Conservation (phyloP, 2,888 invertebrate species). For the Cataglyphis altisquamis region DNA sequence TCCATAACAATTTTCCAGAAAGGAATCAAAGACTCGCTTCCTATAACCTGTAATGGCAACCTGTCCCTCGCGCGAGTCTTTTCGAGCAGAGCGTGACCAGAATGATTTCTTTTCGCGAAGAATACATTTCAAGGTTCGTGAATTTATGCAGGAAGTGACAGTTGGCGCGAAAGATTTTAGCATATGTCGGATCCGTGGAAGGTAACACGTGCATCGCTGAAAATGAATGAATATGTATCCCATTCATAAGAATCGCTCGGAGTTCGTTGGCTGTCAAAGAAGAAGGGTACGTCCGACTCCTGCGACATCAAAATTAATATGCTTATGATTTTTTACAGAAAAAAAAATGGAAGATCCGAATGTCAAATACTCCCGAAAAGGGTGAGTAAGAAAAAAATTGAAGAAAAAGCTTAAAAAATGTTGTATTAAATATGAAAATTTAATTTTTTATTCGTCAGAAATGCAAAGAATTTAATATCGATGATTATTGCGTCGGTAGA, state of each 20-base stretch:
- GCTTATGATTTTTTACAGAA: constrained; percentile 19
- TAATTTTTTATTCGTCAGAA: background rate
- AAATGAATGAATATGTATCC: constrained; percentile 79
- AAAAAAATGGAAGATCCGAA: background rate
- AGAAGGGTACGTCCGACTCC: constrained; percentile 24
- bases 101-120: constrained; percentile 75
- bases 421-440: background rate
- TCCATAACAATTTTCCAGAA: constrained; percentile 7
- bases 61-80: constrained; percentile 58
- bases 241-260: constrained; percentile 68
- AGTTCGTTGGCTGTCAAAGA: constrained; percentile 37
- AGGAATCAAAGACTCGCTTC: constrained; percentile 52
- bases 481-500: background rate
- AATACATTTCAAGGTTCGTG: constrained; percentile 82
- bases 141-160: constrained; percentile 82
- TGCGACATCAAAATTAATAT: constrained; percentile 30
- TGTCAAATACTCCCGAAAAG: background rate
- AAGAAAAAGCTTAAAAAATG: background rate
- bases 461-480: background rate
- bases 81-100: constrained; percentile 69
- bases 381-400: background rate
- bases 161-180: constrained; percentile 82
- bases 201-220: constrained; percentile 67
- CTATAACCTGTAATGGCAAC: constrained; percentile 10
- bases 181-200: constrained; percentile 75